Evolutionary conservation across 1,140 invertebrate species (phyloP), one percentile per base, ranked within the genome.

Genomic region (Zaprionus africanus): DNA sequence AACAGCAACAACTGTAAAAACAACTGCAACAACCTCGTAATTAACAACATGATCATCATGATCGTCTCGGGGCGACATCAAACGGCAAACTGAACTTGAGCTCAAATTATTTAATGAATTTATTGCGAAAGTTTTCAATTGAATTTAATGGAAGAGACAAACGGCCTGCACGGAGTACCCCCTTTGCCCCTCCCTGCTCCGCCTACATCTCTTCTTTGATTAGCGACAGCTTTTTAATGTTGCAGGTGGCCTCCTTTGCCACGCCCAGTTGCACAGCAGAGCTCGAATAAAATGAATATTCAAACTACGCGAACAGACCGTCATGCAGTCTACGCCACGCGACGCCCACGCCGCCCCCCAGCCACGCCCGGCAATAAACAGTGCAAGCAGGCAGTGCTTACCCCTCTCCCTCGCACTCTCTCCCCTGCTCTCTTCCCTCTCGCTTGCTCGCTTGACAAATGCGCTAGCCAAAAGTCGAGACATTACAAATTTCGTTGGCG

Each of bases 281-380:
- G 67, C 64, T 79, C 65, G 79, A 83, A 90, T 88, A 73, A 79
- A 88, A 82, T 72, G 5, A 81, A 66, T 46, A 85, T 90, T 69
- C 56, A 38, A 79, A 65, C 34, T 46, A 56, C 51, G 63, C n/a
- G 31, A 34, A 34, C 43, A 31, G 31, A 19, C 62, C 81, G 85
- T 90, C 85, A 90, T 90, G 85, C 85, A 90, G 85, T 90, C 85
- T 90, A 90, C 82, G 85, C 79, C 84, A 88, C 84, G 84, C 84
- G 84, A 88, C 84, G 81, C 85, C 84, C 67, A 81, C 79, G 57
- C 66, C 63, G 15, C 73, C 43, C 57, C 61, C 15, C 4, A 49
- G 65, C 65, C 72, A 75, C 72, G 72, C 59, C 73, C 60, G 51
- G 26, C 36, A 68, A 67, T 56, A 60, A 69, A 56, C 36, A 36